These are phyloP conservation scores for Oopsacas minuta DNA, from an alignment of 37 sponge, comb jelly and placozoan genomes.

Conservation along the genomic window DNA sequence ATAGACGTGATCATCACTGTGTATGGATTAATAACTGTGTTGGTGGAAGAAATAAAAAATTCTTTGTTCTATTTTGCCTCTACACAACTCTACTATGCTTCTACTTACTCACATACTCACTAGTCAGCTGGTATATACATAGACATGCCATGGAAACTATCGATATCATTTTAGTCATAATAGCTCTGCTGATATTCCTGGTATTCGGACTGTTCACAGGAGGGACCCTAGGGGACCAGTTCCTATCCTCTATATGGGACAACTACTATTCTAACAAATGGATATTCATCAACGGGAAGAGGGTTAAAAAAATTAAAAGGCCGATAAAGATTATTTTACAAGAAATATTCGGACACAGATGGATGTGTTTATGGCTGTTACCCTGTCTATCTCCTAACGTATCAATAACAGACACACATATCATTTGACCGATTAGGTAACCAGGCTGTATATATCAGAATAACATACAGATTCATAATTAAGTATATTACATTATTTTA, in stretches of 20 bases:
- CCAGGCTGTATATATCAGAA: background rate
- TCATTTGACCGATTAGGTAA: background rate
- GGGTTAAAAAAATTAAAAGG: background rate
- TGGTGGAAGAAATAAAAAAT: background rate
- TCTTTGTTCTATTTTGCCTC: conserved; percentile 7
- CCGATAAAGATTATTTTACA: conserved; percentile 2
- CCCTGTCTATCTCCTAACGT: background rate
- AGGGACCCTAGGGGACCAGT: background rate
- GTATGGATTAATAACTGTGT: conserved; percentile 9
- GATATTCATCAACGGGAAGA: background rate
- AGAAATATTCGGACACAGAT: conserved; percentile 4
- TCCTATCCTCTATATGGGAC: background rate
- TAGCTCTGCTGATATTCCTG: background rate
- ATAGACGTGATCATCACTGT: background rate
- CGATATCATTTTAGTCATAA: background rate
- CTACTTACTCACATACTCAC: background rate
- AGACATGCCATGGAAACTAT: background rate
- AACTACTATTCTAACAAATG: background rate
- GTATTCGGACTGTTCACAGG: conserved; percentile 4
- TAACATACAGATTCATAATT: background rate
- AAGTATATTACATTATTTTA: background rate
- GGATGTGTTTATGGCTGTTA: conserved; percentile 1
- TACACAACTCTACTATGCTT: background rate
- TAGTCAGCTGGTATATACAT: background rate
- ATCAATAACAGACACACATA: background rate